Percentiles rank a stretch among this genome's conserved stretches.
Conservation (phyloP, 2,113 vertebrate genomes). For the Chloropsis hardwickii region DNA sequence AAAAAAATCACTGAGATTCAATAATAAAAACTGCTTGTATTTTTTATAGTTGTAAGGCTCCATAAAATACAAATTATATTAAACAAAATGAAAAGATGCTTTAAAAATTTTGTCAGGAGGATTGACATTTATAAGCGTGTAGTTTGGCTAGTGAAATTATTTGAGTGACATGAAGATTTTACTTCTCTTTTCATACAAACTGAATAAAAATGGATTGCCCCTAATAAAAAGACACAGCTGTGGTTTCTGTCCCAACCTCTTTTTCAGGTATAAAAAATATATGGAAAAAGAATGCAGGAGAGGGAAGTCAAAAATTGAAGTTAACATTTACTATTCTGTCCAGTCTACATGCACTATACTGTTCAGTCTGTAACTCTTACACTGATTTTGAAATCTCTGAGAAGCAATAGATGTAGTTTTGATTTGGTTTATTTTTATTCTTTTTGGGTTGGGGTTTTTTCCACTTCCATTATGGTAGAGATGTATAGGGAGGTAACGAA, state of each 20-base stretch:
- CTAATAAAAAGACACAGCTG: background rate
- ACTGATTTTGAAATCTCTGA: background rate
- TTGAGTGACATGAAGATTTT: slow-evolving; percentile 21
- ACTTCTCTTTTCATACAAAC: background rate
- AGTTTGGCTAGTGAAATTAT: background rate
- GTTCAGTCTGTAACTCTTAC: background rate
- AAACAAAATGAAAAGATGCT: slow-evolving; percentile 11
- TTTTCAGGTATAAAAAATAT: background rate
- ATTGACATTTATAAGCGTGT: background rate
- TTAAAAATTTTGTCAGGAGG: background rate
- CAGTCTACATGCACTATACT: background rate
- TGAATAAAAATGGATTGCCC: slow-evolving; percentile 47
- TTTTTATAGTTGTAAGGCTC: background rate
- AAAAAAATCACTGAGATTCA: background rate
- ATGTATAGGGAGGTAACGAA: background rate
- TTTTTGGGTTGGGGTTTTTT: background rate
- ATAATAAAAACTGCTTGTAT: background rate
- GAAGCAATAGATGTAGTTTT: background rate
- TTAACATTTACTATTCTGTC: background rate
- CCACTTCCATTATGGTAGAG: accelerated
- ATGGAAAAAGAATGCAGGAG: background rate
- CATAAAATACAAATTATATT: background rate
- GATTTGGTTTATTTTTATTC: background rate
- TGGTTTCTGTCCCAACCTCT: background rate
- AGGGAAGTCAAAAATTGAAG: background rate